Conservation (phyloP, 2,888 invertebrate genomes). For the Andrena trimmerana region DNA sequence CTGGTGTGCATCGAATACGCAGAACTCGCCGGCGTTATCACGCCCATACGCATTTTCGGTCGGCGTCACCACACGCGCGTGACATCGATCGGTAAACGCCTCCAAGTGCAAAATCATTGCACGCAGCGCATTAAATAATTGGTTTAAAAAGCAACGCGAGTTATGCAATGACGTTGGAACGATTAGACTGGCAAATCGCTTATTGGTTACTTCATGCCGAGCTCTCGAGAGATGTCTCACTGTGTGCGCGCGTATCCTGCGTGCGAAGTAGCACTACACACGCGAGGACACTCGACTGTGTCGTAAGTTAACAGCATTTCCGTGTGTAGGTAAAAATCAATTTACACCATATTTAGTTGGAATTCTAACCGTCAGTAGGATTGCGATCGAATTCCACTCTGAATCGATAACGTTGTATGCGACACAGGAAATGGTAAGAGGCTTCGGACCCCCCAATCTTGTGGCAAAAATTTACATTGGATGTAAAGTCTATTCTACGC, state of each 20-base stretch:
- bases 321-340: too few relatives aligned
- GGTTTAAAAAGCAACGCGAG: conserved; percentile 69
- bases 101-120: conserved; percentile 68
- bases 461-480: too few relatives aligned
- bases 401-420: too few relatives aligned
- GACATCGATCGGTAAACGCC: conserved; percentile 71
- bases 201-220: conserved; percentile 62
- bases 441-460: too few relatives aligned
- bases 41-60: conserved; percentile 72
- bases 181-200: conserved; percentile 77
- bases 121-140: conserved; percentile 68
- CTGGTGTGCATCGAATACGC: conserved; percentile 66
- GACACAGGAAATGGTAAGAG: too few relatives aligned
- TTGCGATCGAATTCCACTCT: too few relatives aligned
- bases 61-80: conserved; percentile 63
- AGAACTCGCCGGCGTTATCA: conserved; percentile 74
- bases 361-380: too few relatives aligned
- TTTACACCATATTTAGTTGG: too few relatives aligned
- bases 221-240: conserved; percentile 32
- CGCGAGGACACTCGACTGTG: too few relatives aligned
- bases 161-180: conserved; percentile 73
- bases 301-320: too few relatives aligned
- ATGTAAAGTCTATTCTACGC: too few relatives aligned
- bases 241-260: conserved; percentile 14
- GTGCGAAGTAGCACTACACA: background rate